Evolutionary conservation across 2,888 invertebrate species (phyloP), one percentile per base, ranked within the genome.

Genomic region (Ochropleura leucogaster): DNA sequence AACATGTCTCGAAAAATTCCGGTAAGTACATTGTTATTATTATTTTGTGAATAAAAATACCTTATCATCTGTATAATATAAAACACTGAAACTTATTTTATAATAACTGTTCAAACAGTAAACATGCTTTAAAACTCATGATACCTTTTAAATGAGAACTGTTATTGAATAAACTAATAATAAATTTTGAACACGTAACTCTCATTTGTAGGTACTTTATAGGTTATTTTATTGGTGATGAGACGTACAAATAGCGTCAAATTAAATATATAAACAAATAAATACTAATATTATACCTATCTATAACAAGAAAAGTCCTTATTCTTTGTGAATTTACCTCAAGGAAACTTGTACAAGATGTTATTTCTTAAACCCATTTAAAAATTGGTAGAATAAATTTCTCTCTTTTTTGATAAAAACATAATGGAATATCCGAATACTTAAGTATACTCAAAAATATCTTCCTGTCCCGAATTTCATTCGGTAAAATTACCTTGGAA

Each of bases 361-460:
- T 63, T 69, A 49, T 68, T 63, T 44, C 8, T 44, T 44, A 20
- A 55, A 69, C 55, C 49, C 40, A 70, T 78, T 76, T 51, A 40
- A 70, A 78, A 57, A 63, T 76, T 63, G 8, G 16, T 0, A 57
- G 44, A 6, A 63, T 46, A 20, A 76, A 78, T 70, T 14, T 40
- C 7, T 42, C 12, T 30, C 10, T 10, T 42, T 51, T 62, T 47
- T 47, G 12, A 20, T 49, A 57, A 72, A 74, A 67, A 67, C 42
- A 14, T 62, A 62, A 67, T 67, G 18, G 12, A 59, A 79, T 64
- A 51, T 59, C 59, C 47, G 47, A 65, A 53, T 59, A 51, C 18
- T 20, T 47, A 49, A 30, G 40, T 53, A 20, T 49, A 10, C 40
- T 68, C 65, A 42, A 65, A 80, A 70, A 69, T 66, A 69, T 46